phyloP scores from a whole-genome alignment of 2,888 invertebrate species.

The Cheiracanthium punctorium region DNA sequence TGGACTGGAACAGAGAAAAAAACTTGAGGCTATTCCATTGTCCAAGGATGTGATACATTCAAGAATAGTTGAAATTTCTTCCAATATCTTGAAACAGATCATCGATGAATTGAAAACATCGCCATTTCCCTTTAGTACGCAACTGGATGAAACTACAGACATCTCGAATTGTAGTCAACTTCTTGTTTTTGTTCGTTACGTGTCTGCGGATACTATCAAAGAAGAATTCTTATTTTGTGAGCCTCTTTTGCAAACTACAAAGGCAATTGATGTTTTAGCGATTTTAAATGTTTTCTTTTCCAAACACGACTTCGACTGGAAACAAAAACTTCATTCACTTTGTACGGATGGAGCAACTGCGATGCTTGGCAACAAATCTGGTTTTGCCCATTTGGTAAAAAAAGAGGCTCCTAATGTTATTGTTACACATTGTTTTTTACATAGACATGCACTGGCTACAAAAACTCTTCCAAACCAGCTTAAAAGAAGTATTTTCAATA shows the following conservation, averaged over 20 bases:
- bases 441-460: too few species aligned
- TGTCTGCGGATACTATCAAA: constrained; percentile 36
- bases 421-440: too few species aligned
- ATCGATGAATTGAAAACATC: too few species aligned
- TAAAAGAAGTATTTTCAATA: constrained; percentile 42
- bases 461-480: constrained; percentile 24
- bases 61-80: constrained; percentile 58
- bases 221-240: constrained; percentile 40
- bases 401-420: too few species aligned
- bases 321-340: too few species aligned
- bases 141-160: constrained; percentile 77
- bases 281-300: constrained; percentile 15
- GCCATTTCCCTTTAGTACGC: too few species aligned
- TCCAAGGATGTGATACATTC: constrained; percentile 53
- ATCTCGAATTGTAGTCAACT: constrained; percentile 48
- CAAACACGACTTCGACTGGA: too few species aligned
- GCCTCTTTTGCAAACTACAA: constrained; percentile 19
- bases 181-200: constrained; percentile 45
- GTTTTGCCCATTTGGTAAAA: too few species aligned
- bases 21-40: constrained; percentile 59
- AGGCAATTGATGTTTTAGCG: constrained; percentile 9
- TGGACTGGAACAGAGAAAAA: constrained; percentile 56
- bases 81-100: too few species aligned
- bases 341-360: too few species aligned
- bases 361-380: too few species aligned